A percentile compares a stretch with the other conserved stretches of the same genome.
phyloP scores from a whole-genome alignment of 1,140 invertebrate genomes.

The Aphis craccivora region DNA sequence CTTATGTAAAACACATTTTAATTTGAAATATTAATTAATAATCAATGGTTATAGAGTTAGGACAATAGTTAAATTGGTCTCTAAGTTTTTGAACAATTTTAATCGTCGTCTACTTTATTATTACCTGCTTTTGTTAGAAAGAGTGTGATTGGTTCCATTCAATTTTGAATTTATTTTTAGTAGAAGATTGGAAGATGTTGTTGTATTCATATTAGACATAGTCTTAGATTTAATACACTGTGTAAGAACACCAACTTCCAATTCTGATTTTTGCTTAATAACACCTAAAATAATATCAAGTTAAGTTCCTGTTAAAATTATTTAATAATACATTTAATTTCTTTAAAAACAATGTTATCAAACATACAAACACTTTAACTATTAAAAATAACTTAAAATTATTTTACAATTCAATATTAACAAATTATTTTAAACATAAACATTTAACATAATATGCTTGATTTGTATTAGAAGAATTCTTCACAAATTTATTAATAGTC shows the following conservation, averaged over 20 bases:
- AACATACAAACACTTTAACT: too few relatives aligned
- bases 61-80: too few relatives aligned
- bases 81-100: too few relatives aligned
- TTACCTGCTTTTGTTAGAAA: slow-evolving; percentile 21
- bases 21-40: too few relatives aligned
- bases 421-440: too few relatives aligned
- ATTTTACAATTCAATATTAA: too few relatives aligned
- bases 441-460: too few relatives aligned
- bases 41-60: too few relatives aligned
- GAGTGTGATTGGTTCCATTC: slow-evolving; percentile 80
- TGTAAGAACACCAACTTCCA: slow-evolving; percentile 77
- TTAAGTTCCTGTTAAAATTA: neutral
- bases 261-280: slow-evolving; percentile 80
- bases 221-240: slow-evolving; percentile 80
- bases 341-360: too few relatives aligned
- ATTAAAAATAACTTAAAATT: too few relatives aligned
- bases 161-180: slow-evolving; percentile 87
- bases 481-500: neutral
- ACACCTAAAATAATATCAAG: slow-evolving; percentile 63
- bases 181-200: slow-evolving; percentile 75
- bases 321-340: neutral
- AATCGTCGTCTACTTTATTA: neutral
- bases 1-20: too few relatives aligned
- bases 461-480: neutral
- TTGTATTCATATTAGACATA: slow-evolving; percentile 64